Evolutionary conservation across 2,113 vertebrate species (phyloP).

Genomic region (Vombatus ursinus): DNA sequence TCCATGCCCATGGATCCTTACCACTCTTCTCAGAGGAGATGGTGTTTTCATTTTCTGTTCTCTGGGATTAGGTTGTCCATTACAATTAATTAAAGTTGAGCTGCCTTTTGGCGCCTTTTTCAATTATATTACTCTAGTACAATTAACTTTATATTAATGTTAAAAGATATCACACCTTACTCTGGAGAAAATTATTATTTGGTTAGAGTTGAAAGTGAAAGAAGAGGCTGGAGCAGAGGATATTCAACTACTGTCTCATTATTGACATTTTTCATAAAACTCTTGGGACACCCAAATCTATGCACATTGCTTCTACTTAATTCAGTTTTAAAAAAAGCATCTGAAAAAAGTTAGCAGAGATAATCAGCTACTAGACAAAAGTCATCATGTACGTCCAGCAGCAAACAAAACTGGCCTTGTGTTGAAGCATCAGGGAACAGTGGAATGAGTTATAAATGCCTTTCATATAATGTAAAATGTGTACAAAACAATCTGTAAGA

Average conservation of each 20-base stretch:
- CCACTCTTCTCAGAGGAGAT: neutral
- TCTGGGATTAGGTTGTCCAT: neutral
- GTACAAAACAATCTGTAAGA: neutral
- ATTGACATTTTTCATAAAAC: constrained; percentile 26
- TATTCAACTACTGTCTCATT: constrained; percentile 39
- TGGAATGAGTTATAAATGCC: neutral
- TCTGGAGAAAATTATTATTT: constrained; percentile 9
- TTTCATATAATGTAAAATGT: neutral
- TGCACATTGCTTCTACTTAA: constrained; percentile 25
- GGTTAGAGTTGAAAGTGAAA: constrained; percentile 51
- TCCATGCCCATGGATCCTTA: neutral
- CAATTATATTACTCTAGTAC: neutral
- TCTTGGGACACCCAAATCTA: constrained; percentile 24
- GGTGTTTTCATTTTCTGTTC: neutral
- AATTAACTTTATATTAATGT: neutral
- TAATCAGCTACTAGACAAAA: neutral
- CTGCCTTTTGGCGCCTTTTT: neutral
- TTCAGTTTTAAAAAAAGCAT: constrained; percentile 23
- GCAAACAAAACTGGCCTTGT: neutral
- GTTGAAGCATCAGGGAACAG: neutral
- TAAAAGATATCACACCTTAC: neutral
- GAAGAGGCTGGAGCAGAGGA: neutral
- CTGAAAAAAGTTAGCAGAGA: constrained; percentile 17
- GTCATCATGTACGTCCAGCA: neutral
- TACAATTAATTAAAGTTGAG: neutral